These are phyloP conservation scores for Stenopsyche tienmushanensis DNA, from an alignment of 1,140 invertebrate genomes.

Conservation along the genomic window DNA sequence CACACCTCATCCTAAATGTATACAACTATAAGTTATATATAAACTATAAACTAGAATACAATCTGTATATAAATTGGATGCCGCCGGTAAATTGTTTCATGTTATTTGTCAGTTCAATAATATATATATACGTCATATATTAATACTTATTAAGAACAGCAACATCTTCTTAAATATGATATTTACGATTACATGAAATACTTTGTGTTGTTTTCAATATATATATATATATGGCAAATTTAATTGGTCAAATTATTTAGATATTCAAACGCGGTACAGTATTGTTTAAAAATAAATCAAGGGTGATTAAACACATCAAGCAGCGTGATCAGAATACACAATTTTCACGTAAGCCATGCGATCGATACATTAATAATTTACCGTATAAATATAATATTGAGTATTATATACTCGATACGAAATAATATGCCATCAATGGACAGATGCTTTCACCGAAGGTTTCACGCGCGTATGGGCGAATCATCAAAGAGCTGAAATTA, in stretches of 20 bases:
- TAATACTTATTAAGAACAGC: neutral
- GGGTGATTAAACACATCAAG: constrained; percentile 26
- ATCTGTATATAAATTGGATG: neutral
- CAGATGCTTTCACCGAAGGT: no score
- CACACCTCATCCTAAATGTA: neutral
- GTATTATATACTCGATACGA: no score
- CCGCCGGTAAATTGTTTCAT: neutral
- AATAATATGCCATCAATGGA: no score
- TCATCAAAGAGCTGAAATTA: no score
- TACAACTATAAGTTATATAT: no score
- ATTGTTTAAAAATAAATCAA: no score
- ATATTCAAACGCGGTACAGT: no score
- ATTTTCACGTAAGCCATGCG: constrained; percentile 24
- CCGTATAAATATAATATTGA: no score
- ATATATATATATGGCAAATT: no score
- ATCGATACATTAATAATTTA: constrained; percentile 23
- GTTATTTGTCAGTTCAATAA: neutral
- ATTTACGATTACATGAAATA: neutral
- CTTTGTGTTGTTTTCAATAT: no score
- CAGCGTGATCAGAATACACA: constrained; percentile 11
- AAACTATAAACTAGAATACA: neutral
- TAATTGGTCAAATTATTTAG: no score
- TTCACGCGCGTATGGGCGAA: no score
- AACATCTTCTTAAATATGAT: neutral
- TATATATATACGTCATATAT: neutral